Base-by-base conservation (phyloP, 1,140 invertebrate genomes). In the Ostrea edulis region DNA sequence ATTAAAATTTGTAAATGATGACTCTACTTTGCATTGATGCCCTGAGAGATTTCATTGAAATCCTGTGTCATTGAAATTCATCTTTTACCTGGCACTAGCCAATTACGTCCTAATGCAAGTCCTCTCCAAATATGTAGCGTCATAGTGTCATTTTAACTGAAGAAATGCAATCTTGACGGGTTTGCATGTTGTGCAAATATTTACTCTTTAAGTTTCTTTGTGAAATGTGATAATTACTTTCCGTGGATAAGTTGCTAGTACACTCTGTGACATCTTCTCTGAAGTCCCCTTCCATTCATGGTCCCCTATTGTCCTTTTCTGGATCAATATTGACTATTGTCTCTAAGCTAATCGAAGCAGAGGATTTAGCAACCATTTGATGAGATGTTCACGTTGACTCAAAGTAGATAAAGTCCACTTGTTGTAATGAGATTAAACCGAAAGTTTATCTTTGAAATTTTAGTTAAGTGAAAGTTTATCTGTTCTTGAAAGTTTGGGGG, bases 1-100 rank as follows among this genome's bases (percentile, higher is more conserved):
- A 68, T 68, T 68, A 68, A 68, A 68, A 68, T 68, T 68, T 68
- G 65, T 68, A 68, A 68, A 68, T 68, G 65, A 68, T 68, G 65
- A 68, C n/a, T 68, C 65, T 68, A 22, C 65, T 68, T 25, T 68
- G 25, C 65, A 68, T 68, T 68, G 65, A 68, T 68, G n/a, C 65
- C 65, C 8, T 7, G 22, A n/a, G 65, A 68, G 65, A 68, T 68
- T 68, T 25, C 65, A 68, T 68, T 68, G 65, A 68, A 68, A 68
- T 17, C 22, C 25, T 68, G n/a, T 68, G 65, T 68, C 65, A 68
- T 68, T 68, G 65, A 68, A 68, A 68, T 68, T 68, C 65, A 68
- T 68, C 65, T 68, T 68, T 68, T 68, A 68, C 65, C 65, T n/a
- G 25, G 65, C 65, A 68, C 65, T 25, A 68, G 65, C 65, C 65